Percentiles rank a stretch among this genome's conserved stretches.
Conservation (phyloP, 2,113 vertebrate species). For the Pelmatolapia mariae region DNA sequence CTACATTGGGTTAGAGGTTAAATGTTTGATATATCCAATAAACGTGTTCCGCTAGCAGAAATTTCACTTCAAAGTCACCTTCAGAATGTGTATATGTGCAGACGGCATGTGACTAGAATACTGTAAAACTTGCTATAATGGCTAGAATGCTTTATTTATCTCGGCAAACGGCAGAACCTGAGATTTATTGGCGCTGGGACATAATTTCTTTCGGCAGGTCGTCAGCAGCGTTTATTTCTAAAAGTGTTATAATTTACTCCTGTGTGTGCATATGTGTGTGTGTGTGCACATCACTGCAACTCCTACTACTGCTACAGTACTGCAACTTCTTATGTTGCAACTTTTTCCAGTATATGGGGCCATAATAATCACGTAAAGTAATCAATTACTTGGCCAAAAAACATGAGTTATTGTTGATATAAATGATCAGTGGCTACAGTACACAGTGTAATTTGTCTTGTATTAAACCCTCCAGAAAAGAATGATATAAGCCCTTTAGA, state of each 20-base stretch:
- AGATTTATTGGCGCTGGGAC: conserved; percentile 12
- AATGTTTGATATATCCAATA: conserved; percentile 18
- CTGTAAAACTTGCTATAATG: conserved; percentile 4
- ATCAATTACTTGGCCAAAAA: background rate
- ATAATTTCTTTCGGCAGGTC: conserved; percentile 33
- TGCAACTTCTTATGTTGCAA: background rate
- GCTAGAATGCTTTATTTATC: conserved; percentile 15
- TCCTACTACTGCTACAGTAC: background rate
- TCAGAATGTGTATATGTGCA: background rate
- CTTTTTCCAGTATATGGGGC: background rate
- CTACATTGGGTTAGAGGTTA: conserved; percentile 16
- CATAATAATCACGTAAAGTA: background rate
- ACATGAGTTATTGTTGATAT: background rate
- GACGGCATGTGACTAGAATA: conserved; percentile 13
- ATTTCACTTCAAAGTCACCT: conserved; percentile 42
- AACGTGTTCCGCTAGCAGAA: conserved; percentile 5
- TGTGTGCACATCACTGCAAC: background rate
- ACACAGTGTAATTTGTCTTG: background rate
- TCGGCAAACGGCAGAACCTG: background rate
- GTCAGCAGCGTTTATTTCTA: conserved; percentile 9
- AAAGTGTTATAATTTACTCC: conserved; percentile 9
- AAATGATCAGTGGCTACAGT: background rate
- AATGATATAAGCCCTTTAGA: background rate
- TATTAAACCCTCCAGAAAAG: background rate
- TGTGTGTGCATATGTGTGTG: background rate